Percentiles rank a stretch among this genome's conserved stretches.
Conservation (phyloP, 53 echinoderm and acorn worm genomes). For the Paracentrotus lividus region DNA sequence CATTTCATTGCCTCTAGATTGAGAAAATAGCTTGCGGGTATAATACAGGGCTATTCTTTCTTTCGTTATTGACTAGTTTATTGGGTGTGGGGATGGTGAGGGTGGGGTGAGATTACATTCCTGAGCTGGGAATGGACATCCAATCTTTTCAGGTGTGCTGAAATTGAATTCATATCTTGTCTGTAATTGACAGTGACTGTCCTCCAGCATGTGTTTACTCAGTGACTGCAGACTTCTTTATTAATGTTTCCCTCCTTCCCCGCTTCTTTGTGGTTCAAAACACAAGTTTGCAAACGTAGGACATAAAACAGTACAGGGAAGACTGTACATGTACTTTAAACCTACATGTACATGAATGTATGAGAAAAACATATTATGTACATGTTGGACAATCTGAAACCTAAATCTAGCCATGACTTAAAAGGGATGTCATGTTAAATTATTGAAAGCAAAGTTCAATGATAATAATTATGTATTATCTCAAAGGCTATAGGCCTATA, state of each 20-base stretch:
- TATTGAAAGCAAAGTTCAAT: too few relatives aligned
- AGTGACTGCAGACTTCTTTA: conserved; percentile 55
- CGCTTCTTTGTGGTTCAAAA: not conserved
- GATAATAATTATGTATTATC: too few relatives aligned
- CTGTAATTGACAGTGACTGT: conserved; percentile 11
- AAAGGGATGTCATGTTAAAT: too few relatives aligned
- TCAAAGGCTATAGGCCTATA: too few relatives aligned
- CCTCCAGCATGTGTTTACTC: conserved; percentile 50
- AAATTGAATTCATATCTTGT: conserved; percentile 58
- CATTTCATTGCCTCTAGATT: conserved; percentile 67
- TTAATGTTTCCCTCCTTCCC: conserved; percentile 20
- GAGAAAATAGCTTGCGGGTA: conserved; percentile 48
- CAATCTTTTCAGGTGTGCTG: conserved; percentile 21
- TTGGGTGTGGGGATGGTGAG: conserved; percentile 22
- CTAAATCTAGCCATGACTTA: too few relatives aligned
- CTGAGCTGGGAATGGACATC: not conserved
- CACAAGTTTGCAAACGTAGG: not conserved
- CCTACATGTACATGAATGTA: not conserved
- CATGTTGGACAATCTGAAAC: too few relatives aligned
- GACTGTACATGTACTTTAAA: not conserved
- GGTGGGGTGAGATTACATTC: conserved; percentile 15
- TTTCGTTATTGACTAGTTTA: conserved; percentile 55
- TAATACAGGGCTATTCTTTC: conserved; percentile 61
- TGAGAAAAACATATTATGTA: not conserved
- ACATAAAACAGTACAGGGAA: not conserved